These are phyloP conservation scores for Choristoneura rosaceana DNA, from an alignment of 2,888 invertebrate genomes.

Conservation along the genomic window DNA sequence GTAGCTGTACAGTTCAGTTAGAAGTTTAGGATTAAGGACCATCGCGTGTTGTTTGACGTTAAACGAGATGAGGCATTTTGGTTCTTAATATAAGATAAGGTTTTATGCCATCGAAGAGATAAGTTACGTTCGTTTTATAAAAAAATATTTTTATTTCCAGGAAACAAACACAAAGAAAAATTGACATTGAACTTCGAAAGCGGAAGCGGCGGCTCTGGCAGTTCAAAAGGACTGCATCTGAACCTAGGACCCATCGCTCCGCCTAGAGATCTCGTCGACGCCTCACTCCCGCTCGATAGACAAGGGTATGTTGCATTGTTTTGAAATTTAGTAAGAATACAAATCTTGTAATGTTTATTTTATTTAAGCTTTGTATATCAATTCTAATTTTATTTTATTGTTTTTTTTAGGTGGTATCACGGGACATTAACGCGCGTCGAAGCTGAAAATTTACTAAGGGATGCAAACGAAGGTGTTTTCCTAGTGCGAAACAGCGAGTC, in stretches of 20 bases:
- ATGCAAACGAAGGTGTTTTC: conserved; percentile 96
- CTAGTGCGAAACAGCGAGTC: conserved; percentile 97
- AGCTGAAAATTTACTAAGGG: conserved; percentile 94
- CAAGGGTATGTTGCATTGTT: conserved; percentile 89
- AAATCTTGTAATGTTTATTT: conserved; percentile 1
- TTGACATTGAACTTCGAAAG: conserved; percentile 90
- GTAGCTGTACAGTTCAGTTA: conserved; percentile 80
- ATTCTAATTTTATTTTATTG: not conserved
- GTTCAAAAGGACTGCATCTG: conserved; percentile 87
- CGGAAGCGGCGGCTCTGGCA: conserved; percentile 76
- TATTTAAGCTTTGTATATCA: conserved; percentile 23
- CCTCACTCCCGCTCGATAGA: conserved; percentile 92
- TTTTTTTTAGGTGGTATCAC: conserved; percentile 93
- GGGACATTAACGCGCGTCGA: conserved; percentile 96
- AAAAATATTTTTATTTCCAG: conserved; percentile 63
- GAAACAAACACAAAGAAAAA: conserved; percentile 87
- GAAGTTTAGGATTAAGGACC: conserved; percentile 61
- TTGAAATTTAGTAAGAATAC: not conserved
- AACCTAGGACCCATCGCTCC: conserved; percentile 89
- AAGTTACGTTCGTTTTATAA: conserved; percentile 7
- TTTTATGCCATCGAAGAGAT: conserved; percentile 21
- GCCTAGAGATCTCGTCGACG: conserved; percentile 91
- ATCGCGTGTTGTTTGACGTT: conserved; percentile 66
- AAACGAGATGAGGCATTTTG: conserved; percentile 49
- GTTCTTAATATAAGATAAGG: conserved; percentile 13